Evolutionary conservation across 1,140 invertebrate species (phyloP), one percentile per base, ranked within the genome.

Genomic region (Sycobia sp.): DNA sequence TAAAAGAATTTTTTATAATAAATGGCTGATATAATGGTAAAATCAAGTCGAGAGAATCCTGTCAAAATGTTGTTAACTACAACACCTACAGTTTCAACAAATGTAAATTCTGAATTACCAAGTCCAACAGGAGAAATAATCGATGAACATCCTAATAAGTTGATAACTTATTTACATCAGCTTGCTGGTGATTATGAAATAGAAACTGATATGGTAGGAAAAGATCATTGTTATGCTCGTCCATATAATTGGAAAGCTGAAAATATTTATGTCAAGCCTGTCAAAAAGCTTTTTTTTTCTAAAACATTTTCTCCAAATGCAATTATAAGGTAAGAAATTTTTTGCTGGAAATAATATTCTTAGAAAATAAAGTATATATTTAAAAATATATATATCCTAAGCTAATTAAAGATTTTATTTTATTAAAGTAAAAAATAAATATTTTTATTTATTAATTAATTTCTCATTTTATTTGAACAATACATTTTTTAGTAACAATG

Each of bases 181-280:
- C 14, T 50, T 10, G 75, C 80, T 66, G 77, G 77, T 1, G 75
- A 54, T 61, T 68, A 73, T 51, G 79, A 82, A 36, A 65, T 62
- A 14, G 80, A 84, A 41, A 44, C 69, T 3, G 73, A 82, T 62
- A 36, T 74, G 1, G 72, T 83, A 50, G 44, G 78, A 22, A 79
- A 86, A 62, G 90, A 91, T 69, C 90, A 91, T 73, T 84, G 84
- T 72, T 91, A 91, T 73, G 82, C 88, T 2, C 83, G 88, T 69
- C 86, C 89, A 32, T 89, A 87, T 86, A 89, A 88, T 75, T 87
- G 87, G 80, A 85, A 85, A 67, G 86, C 88, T 36, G 89, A 89
- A 73, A 85, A 86, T 58, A 81, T 83, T 69, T 88, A 87, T 75
- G 84, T 88, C 1, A 85, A 86, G 65, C 88, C 89, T 5, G 76